Evolutionary conservation across 2,113 vertebrate genomes (phyloP).

Genomic region (Mesitornis unicolor): DNA sequence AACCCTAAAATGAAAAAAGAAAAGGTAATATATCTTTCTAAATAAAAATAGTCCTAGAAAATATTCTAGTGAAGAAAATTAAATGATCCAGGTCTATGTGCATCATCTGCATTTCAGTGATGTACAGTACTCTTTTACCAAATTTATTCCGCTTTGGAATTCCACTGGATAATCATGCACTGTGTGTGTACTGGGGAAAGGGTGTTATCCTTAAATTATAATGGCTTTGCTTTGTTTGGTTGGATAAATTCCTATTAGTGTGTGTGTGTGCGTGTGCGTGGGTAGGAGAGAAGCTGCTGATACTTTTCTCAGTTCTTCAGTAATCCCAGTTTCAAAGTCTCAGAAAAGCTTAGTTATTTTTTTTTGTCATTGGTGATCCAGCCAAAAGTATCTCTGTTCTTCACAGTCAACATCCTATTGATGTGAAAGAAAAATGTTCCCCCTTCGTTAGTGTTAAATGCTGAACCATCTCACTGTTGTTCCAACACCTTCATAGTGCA

Average conservation of each 20-base stretch:
- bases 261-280: accelerated
- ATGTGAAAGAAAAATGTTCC: neutral
- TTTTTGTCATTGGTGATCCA: neutral
- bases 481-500: neutral
- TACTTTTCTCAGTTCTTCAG: neutral
- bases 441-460: neutral
- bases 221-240: neutral
- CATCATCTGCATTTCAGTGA: neutral
- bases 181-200: neutral
- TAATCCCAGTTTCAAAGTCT: neutral
- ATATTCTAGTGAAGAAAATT: neutral
- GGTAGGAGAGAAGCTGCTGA: neutral
- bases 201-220: neutral
- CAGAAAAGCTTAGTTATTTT: neutral
- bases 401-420: neutral
- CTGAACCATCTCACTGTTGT: neutral
- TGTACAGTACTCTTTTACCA: neutral
- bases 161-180: neutral
- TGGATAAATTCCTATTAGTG: neutral
- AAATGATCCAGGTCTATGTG: neutral
- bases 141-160: neutral
- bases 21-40: neutral
- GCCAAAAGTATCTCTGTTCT: neutral
- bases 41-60: neutral
- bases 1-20: neutral